Evolutionary conservation across 2,888 invertebrate species (phyloP), one percentile per base, ranked within the genome.

Genomic region (Cotesia congregata): DNA sequence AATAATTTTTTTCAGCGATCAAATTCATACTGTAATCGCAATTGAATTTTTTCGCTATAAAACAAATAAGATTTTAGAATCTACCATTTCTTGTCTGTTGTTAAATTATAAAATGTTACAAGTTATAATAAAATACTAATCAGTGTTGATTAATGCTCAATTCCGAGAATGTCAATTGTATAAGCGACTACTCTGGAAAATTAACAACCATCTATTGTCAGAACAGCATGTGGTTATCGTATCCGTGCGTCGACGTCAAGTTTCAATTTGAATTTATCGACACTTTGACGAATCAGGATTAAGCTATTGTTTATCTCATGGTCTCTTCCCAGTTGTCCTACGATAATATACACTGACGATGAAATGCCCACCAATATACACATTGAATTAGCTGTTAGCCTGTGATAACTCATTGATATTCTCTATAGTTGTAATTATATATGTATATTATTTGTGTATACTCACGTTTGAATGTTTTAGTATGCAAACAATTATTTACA

Each of bases 181-280:
- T 50, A 50, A 50, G 12, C 50, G 50, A 50, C 50, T 50, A 50
- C 50, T 50, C 50, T 50, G 50, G 50, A 50, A 50, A 50, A 50
- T 12, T 50, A 50, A 50, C 50, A 30, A 62, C 38, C 12, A 38
- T 65, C 20, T 65, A 30, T 30, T 65, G 30, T 30, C 65, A 30
- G 30, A 30, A 30, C 65, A 30, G 15, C 20, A 30, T 65, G 65
- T 65, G 65, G 65, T 65, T 65, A 65, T 65, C 65, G 30, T 20
- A 50, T 30, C 38, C 65, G 30, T 17, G 6, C 30, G 65, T 65
- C 65, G 65, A 64, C 5, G 64, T 67, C 30, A 41, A 50, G 60
- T 40, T 72, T 67, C 69, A 76, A 79, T 79, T 76, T 76, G 70
- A 50, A 79, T 80, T 79, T 76, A 80, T 79, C 68, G 77, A 65